Conservation (phyloP, 2,113 vertebrate genomes). For the Alouatta palliata region DNA sequence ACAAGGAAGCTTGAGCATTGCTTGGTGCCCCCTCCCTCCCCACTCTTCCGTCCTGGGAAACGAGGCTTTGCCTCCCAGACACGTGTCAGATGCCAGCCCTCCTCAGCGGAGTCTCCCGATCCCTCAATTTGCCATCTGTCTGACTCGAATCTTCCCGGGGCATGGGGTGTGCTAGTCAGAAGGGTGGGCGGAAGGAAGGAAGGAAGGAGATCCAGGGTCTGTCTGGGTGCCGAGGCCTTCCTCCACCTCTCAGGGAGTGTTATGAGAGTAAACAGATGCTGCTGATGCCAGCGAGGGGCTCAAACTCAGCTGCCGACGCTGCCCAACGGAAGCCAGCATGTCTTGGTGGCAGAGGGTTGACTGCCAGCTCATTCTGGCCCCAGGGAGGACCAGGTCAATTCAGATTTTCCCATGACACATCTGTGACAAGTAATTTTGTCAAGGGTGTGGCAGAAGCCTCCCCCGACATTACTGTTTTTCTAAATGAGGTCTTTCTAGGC, state of each 20-base stretch:
- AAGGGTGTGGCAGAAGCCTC: neutral
- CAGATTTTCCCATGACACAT: neutral
- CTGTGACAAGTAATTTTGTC: neutral
- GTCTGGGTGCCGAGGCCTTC: neutral
- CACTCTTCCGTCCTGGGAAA: neutral
- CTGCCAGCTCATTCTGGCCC: neutral
- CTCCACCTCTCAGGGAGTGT: neutral
- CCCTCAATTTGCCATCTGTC: neutral
- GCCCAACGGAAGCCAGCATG: neutral
- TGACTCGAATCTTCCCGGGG: neutral
- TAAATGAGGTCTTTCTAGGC: neutral
- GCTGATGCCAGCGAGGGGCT: neutral
- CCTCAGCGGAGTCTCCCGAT: neutral
- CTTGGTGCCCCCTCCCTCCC: neutral
- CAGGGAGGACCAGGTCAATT: neutral
- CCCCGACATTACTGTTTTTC: neutral
- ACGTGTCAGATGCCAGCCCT: neutral
- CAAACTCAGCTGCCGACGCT: neutral
- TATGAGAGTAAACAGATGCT: neutral
- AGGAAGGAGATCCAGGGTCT: neutral
- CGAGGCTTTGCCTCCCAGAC: neutral
- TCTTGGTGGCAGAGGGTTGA: neutral
- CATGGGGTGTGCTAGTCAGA: rapidly evolving
- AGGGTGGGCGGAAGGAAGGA: rapidly evolving
- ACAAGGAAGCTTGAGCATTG: neutral